Evolutionary conservation across 1,140 invertebrate genomes (phyloP), one percentile per base, ranked within the genome.

Genomic region (Drosophila biarmipes): DNA sequence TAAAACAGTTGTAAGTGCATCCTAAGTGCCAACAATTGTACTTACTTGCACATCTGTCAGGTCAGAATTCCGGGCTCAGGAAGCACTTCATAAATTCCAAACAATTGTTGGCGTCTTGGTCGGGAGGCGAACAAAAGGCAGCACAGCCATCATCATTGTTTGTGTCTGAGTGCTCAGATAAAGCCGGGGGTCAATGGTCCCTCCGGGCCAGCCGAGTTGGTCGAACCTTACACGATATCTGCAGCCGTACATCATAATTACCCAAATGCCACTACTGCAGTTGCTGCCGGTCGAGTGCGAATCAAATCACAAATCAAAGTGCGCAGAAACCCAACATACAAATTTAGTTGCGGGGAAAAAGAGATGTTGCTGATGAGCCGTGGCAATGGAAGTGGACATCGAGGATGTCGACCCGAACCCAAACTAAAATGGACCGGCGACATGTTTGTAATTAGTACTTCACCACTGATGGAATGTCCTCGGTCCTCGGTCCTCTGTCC

Each of bases 61-160:
- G 69, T 67, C 53, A 29, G 53, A n/a, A 57, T 21, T 58, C 58
- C 53, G 58, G 53, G 14, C 58, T 40, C 64, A 80, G 81, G 81
- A 86, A 86, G 78, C 81, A 81, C 82, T 86, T 86, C 80, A 86
- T 86, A 86, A 86, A 86, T 87, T 69, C 81, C 71, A 86, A 80
- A 74, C 81, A 78, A 80, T 75, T 71, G 74, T 73, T 57, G 69
- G 72, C 57, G 62, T 81, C 74, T 67, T 55, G 59, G 64, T 54
- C 35, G 46, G 53, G 53, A 37, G 53, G 62, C 62, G 73, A 86
- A 86, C 81, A 86, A 86, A 82, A 67, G 68, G 61, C 67, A 76
- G 35, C 17, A 31, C 56, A 76, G 35, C 24, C 51, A 10, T 57
- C 62, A 54, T 59, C 59, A 77, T 69, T 78, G 78, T 86, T 53